These are phyloP conservation scores for Pseudomyrmex cubaensis DNA, from an alignment of 1,140 invertebrate species.

Conservation along the genomic window DNA sequence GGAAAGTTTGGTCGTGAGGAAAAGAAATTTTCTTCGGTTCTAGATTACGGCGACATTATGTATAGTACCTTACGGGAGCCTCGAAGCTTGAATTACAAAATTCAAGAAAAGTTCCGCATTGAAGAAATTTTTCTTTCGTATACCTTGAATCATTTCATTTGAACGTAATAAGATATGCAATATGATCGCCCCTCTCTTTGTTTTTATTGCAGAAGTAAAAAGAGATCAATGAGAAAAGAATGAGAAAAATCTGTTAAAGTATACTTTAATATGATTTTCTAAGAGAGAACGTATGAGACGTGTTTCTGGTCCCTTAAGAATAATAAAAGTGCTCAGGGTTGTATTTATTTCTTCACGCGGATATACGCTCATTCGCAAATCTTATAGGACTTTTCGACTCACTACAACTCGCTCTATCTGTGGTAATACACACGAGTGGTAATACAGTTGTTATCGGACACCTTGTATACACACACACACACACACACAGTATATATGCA, in stretches of 20 bases:
- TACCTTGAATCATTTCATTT: not conserved
- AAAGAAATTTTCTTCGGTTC: constrained; percentile 6
- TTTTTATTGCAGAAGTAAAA: constrained; percentile 10
- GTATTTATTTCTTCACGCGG: not conserved
- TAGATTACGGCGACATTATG: constrained; percentile 5
- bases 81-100: constrained; percentile 32
- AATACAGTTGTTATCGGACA: too few species aligned
- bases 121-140: not conserved
- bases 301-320: not conserved
- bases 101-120: not conserved
- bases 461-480: too few species aligned
- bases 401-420: too few species aligned
- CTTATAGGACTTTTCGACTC: too few species aligned
- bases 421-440: too few species aligned
- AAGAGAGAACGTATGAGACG: not conserved
- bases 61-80: not conserved
- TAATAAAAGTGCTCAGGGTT: constrained; percentile 24
- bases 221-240: not conserved
- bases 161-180: constrained; percentile 5
- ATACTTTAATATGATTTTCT: constrained; percentile 1
- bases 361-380: not conserved
- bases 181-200: not conserved
- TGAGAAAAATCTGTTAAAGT: not conserved
- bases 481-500: too few species aligned
- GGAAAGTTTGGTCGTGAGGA: constrained; percentile 3